These are phyloP conservation scores for Schizopygopsis malacanthus DNA, from an alignment of 2,797 vertebrate species.

Conservation along the genomic window DNA sequence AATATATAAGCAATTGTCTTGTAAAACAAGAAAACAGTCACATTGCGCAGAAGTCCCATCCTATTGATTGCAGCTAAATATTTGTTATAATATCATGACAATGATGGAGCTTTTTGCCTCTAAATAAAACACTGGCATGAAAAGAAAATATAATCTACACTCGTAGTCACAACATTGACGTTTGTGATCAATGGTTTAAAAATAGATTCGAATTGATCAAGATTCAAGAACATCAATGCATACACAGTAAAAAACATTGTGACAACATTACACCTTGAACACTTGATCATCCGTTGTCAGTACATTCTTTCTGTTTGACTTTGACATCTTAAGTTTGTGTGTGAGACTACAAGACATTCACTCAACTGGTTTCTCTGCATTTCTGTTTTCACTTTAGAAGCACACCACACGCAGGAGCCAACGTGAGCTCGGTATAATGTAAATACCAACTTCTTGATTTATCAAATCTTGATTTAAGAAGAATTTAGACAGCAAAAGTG, in stretches of 20 bases:
- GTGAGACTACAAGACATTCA: constrained; percentile 21
- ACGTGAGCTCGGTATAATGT: not conserved
- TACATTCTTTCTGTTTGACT: not conserved
- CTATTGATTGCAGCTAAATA: not conserved
- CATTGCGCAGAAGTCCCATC: not conserved
- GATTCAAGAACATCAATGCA: not conserved
- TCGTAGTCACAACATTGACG: not conserved
- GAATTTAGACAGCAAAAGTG: not conserved
- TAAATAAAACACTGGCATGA: not conserved
- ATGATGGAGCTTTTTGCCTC: not conserved
- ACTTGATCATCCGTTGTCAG: not conserved
- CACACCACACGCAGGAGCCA: constrained; percentile 9
- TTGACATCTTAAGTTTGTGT: not conserved
- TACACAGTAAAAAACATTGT: not conserved
- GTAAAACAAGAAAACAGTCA: too few species aligned
- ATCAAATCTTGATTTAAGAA: not conserved
- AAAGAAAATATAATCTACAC: not conserved
- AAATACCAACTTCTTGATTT: not conserved
- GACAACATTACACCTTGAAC: not conserved
- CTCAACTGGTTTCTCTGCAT: constrained; percentile 70
- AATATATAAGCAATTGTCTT: too few species aligned
- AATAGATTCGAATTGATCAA: not conserved
- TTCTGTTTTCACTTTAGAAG: constrained; percentile 6
- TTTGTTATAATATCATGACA: not conserved
- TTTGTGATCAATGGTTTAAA: not conserved